Evolutionary conservation across 2,797 vertebrate species (phyloP).

Genomic region (Spea hammondii): DNA sequence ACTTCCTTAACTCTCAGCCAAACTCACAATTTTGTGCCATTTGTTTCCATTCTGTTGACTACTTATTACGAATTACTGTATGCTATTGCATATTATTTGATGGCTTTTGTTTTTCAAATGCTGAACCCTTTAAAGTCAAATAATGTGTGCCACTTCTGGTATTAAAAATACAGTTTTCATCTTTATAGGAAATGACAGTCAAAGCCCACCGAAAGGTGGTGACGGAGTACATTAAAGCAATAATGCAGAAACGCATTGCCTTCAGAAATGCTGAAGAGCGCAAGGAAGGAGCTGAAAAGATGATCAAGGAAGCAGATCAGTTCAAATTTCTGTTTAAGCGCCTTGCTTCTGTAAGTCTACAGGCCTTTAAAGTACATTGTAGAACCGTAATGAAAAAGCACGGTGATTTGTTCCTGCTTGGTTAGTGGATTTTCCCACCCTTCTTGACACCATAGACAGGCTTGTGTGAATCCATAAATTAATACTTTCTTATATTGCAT

Average conservation of each 20-base stretch:
- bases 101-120: no score
- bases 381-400: no score
- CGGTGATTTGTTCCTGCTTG: no score
- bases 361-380: not conserved
- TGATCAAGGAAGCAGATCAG: conserved; percentile 91
- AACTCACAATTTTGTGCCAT: not conserved
- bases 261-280: conserved; percentile 90
- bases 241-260: conserved; percentile 91
- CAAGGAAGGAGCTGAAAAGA: conserved; percentile 90
- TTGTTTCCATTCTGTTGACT: no score
- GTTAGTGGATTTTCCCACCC: no score
- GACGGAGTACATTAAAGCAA: conserved; percentile 90
- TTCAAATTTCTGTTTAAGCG: conserved; percentile 91
- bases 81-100: no score
- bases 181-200: conserved; percentile 81
- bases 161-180: not conserved
- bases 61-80: no score
- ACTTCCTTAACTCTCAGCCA: no score
- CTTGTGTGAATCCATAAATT: no score
- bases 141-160: not conserved
- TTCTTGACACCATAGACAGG: no score
- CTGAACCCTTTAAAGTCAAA: no score
- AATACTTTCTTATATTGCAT: no score
- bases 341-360: conserved; percentile 80
- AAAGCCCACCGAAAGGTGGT: conserved; percentile 89